Conservation (phyloP, 2,797 vertebrate species). For the Eulemur coronatus region DNA sequence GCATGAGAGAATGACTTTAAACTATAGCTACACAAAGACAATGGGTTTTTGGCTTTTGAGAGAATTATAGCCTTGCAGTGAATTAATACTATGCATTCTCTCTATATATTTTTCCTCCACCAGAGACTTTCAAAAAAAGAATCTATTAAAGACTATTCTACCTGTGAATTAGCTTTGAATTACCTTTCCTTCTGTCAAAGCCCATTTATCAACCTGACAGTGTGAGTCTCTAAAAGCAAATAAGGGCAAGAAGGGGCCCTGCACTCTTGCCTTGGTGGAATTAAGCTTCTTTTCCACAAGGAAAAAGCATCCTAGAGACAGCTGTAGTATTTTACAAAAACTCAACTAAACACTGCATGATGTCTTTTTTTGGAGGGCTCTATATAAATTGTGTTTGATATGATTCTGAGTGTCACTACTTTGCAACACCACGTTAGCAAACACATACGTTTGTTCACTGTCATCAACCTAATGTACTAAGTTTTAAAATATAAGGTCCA, state of each 20-base stretch:
- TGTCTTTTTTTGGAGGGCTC: background rate
- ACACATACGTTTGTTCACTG: background rate
- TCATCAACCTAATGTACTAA: conserved; percentile 19
- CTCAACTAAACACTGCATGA: conserved; percentile 59
- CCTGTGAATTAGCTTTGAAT: conserved; percentile 77
- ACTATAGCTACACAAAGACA: background rate
- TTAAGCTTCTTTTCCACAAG: conserved; percentile 53
- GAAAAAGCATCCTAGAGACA: conserved; percentile 56
- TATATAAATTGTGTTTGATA: background rate
- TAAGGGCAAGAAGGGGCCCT: conserved; percentile 70
- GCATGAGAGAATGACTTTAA: background rate
- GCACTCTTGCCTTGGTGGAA: conserved; percentile 57
- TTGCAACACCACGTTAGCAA: background rate
- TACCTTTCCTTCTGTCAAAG: conserved; percentile 81
- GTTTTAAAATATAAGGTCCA: conserved; percentile 2
- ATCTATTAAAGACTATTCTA: conserved; percentile 74
- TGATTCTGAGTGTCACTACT: background rate
- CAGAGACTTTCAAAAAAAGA: conserved; percentile 55
- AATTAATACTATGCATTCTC: conserved; percentile 46
- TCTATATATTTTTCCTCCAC: conserved; percentile 30
- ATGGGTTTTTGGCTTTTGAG: background rate
- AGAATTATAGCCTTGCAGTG: conserved; percentile 8
- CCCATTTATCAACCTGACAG: conserved; percentile 79
- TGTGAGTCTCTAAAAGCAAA: conserved; percentile 80
- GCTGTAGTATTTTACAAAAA: conserved; percentile 51